A percentile compares a stretch with the other conserved stretches of the same genome.
Evolutionary conservation across 2,888 invertebrate species (phyloP).

Genomic region (Germaria angustata): DNA sequence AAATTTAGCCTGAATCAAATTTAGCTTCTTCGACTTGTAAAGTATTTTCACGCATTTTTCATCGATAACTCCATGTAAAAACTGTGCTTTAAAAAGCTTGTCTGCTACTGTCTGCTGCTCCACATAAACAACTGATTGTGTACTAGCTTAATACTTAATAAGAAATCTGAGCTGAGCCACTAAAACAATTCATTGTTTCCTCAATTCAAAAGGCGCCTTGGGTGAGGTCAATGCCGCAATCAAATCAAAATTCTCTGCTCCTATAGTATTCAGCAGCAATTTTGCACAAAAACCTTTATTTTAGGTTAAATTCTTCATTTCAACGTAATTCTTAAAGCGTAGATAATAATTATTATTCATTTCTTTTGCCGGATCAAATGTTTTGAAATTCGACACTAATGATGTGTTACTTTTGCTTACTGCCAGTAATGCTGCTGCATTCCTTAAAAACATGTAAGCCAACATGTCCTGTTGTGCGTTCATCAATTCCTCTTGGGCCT

Average conservation of each 20-base stretch:
- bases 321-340: not conserved
- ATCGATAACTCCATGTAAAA: not conserved
- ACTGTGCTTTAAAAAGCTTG: not conserved
- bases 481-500: not conserved
- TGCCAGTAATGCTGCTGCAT: not conserved
- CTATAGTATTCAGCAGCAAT: not conserved
- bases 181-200: not conserved
- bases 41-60: no score
- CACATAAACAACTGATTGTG: not conserved
- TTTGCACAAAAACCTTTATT: not conserved
- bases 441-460: not conserved
- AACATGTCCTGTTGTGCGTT: not conserved
- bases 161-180: not conserved
- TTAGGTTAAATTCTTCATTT: not conserved
- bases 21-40: no score
- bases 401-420: not conserved
- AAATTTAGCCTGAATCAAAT: no score
- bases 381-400: not conserved
- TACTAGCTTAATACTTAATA: not conserved
- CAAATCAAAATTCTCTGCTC: not conserved
- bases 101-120: not conserved
- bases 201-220: not conserved
- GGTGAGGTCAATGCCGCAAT: not conserved
- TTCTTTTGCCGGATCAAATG: not conserved
- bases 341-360: not conserved